These are phyloP conservation scores for Acanthornis magna DNA, from an alignment of 2,797 vertebrate genomes.

Conservation along the genomic window DNA sequence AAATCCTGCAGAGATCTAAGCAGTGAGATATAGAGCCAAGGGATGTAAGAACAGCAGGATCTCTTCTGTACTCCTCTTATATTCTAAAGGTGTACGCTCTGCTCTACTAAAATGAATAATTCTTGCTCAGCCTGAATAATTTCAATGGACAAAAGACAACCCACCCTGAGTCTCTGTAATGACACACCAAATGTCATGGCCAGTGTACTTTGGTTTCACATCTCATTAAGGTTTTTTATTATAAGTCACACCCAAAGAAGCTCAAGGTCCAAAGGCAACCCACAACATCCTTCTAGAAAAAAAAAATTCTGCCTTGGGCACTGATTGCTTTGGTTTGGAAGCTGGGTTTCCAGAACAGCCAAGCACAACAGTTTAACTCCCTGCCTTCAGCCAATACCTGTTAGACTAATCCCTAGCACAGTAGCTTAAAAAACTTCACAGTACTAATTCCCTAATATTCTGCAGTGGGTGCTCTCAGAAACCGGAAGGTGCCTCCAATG, in stretches of 20 bases:
- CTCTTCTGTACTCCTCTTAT: background rate
- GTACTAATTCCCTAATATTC: background rate
- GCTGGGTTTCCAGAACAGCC: background rate
- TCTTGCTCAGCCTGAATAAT: background rate
- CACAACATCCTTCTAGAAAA: background rate
- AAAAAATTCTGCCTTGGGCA: background rate
- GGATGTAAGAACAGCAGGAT: background rate
- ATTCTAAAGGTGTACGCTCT: background rate
- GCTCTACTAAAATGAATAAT: background rate
- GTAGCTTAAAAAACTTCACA: background rate
- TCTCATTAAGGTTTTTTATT: background rate
- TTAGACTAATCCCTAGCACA: background rate
- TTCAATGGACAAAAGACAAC: background rate
- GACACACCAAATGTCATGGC: background rate
- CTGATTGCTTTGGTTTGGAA: background rate
- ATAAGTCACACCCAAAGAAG: slow-evolving; percentile 23
- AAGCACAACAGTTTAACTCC: background rate
- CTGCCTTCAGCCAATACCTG: background rate
- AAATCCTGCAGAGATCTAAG: background rate
- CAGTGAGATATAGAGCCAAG: background rate
- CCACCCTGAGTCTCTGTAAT: background rate
- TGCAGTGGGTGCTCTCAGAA: background rate
- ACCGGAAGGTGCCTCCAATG: background rate
- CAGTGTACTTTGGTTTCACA: background rate
- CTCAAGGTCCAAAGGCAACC: slow-evolving; percentile 2